Conservation (phyloP, 2,888 invertebrate species). For the Synergus umbraculus region DNA sequence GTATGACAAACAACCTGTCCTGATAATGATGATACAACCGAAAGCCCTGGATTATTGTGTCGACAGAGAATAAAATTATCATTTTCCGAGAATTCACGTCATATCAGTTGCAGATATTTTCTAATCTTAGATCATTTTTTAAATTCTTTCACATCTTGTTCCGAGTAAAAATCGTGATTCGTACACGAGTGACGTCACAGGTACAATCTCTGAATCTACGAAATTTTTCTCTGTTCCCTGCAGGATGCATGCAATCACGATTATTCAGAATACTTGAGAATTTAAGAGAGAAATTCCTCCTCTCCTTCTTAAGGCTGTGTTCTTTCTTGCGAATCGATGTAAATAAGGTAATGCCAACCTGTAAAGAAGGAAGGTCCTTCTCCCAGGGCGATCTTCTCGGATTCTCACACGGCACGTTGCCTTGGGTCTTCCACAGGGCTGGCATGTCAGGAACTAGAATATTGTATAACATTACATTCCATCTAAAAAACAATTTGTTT, state of each 20-base stretch:
- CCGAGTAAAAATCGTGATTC: background rate
- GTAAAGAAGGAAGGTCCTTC: slow-evolving; percentile 52
- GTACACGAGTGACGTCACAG: slow-evolving; percentile 48
- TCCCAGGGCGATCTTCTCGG: slow-evolving; percentile 55
- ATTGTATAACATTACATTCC: background rate
- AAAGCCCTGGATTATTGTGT: slow-evolving; percentile 30
- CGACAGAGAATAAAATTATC: slow-evolving; percentile 22
- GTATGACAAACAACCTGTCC: slow-evolving; percentile 74
- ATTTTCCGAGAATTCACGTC: slow-evolving; percentile 21
- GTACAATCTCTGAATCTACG: slow-evolving; percentile 27
- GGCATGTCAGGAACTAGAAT: background rate
- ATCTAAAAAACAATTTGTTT: no score
- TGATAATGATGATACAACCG: slow-evolving; percentile 68
- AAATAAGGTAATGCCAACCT: slow-evolving; percentile 61
- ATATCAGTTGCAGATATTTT: slow-evolving; percentile 33
- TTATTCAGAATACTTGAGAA: slow-evolving; percentile 16
- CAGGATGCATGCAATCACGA: slow-evolving; percentile 17
- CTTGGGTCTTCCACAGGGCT: slow-evolving; percentile 41
- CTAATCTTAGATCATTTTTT: background rate
- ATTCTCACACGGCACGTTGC: slow-evolving; percentile 54
- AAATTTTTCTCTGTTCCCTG: slow-evolving; percentile 28
- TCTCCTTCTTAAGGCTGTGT: background rate
- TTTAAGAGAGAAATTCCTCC: background rate
- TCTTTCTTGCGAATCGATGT: slow-evolving; percentile 50
- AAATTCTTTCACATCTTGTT: background rate